Conservation (phyloP, 2,797 vertebrate genomes). For the Epinephelus awoara region DNA sequence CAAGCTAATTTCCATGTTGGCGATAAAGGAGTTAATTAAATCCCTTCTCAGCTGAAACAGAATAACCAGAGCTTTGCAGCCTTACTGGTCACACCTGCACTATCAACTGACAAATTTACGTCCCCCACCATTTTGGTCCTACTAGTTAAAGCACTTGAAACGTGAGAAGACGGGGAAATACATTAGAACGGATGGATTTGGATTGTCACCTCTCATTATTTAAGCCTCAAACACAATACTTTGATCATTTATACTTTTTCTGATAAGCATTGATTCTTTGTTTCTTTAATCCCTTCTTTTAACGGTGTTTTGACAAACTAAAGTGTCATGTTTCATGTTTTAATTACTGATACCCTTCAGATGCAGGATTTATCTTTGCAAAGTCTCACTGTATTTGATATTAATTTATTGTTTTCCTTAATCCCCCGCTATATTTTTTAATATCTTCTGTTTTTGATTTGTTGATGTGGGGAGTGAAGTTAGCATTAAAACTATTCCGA, state of each 20-base stretch:
- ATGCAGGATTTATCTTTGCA: slow-evolving; percentile 29
- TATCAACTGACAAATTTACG: not conserved
- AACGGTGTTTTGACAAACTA: slow-evolving; percentile 28
- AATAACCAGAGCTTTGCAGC: not conserved
- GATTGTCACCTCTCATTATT: slow-evolving; percentile 2
- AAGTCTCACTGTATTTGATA: slow-evolving; percentile 14
- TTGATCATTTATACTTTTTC: slow-evolving; percentile 16
- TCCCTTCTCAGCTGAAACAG: not conserved
- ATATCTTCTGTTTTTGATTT: slow-evolving; percentile 6
- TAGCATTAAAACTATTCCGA: not conserved
- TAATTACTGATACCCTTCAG: slow-evolving; percentile 26
- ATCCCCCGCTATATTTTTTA: slow-evolving; percentile 1
- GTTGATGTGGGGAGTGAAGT: not conserved
- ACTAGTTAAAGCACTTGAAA: not conserved
- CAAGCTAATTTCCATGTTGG: not conserved
- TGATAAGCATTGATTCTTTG: slow-evolving; percentile 22
- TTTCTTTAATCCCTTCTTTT: slow-evolving; percentile 34
- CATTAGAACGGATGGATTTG: not conserved
- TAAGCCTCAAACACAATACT: not conserved
- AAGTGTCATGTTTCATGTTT: slow-evolving; percentile 19
- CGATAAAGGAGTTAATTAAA: not conserved
- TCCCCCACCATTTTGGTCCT: not conserved
- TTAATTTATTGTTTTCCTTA: slow-evolving; percentile 15
- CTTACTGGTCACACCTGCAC: not conserved
- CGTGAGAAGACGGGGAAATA: not conserved